A percentile compares a stretch with the other conserved stretches of the same genome.
phyloP scores from a whole-genome alignment of 2,113 vertebrate species.

The Tautogolabrus adspersus region DNA sequence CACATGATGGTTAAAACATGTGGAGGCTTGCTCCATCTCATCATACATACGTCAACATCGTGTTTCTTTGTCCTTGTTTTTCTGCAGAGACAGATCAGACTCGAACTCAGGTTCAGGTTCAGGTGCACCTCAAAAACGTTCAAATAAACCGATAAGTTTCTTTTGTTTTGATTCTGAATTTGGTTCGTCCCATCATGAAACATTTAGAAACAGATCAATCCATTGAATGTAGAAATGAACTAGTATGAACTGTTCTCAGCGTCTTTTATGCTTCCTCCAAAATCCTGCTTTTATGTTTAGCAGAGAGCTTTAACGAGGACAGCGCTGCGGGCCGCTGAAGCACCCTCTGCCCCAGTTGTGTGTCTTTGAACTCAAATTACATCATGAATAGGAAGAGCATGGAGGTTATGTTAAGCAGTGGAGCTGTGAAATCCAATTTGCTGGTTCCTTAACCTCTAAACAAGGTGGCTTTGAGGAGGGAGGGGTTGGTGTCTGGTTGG shows the following conservation, averaged over 20 bases:
- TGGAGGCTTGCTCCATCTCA: slow-evolving; percentile 2
- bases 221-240: not conserved
- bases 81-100: not conserved
- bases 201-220: no score
- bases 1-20: slow-evolving; percentile 31
- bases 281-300: slow-evolving; percentile 2
- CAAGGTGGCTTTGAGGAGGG: not conserved
- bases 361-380: slow-evolving; percentile 37
- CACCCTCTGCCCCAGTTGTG: slow-evolving; percentile 14
- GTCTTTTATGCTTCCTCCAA: not conserved
- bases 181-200: no score
- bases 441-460: slow-evolving; percentile 16
- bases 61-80: not conserved
- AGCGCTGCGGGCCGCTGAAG: not conserved
- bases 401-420: slow-evolving; percentile 6
- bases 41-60: not conserved
- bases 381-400: slow-evolving; percentile 23
- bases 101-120: no score
- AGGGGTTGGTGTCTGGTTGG: not conserved
- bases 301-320: slow-evolving; percentile 7
- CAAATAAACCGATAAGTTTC: not conserved
- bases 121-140: not conserved
- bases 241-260: not conserved
- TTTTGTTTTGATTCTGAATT: no score
- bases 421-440: slow-evolving; percentile 31